Evolutionary conservation across 2,113 vertebrate species (phyloP).

Genomic region (Isurus oxyrinchus): DNA sequence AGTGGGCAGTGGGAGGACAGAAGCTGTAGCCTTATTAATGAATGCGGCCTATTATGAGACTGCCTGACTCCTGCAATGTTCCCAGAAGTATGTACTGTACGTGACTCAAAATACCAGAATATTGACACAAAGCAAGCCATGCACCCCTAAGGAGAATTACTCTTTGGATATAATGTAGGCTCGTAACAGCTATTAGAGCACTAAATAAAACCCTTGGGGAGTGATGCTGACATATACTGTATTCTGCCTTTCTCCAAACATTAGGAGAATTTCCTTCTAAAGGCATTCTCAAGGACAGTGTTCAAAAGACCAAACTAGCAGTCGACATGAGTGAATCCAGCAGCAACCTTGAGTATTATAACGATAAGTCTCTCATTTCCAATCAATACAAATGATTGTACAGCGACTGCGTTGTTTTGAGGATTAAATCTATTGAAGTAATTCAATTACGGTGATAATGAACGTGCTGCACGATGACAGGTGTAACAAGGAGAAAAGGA

Average conservation of each 20-base stretch:
- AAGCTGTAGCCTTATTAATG: slow-evolving; percentile 98
- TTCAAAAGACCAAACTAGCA: slow-evolving; percentile 91
- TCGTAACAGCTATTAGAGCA: slow-evolving; percentile 99
- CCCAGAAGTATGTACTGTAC: slow-evolving; percentile 97
- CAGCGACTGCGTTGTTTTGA: not conserved
- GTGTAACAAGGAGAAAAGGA: not conserved
- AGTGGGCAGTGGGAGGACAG: slow-evolving; percentile 90
- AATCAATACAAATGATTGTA: slow-evolving; percentile 75
- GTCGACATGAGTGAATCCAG: slow-evolving; percentile 82
- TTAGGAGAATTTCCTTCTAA: slow-evolving; percentile 95
- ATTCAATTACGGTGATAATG: not conserved
- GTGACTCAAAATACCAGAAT: slow-evolving; percentile 99
- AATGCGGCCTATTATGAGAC: slow-evolving; percentile 99
- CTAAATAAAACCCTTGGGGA: slow-evolving; percentile 94
- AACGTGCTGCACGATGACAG: not conserved
- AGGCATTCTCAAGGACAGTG: slow-evolving; percentile 98
- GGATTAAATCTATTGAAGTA: not conserved
- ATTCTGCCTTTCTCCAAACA: slow-evolving; percentile 97
- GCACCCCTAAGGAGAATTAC: slow-evolving; percentile 98
- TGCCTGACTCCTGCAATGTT: slow-evolving; percentile 91
- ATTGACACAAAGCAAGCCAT: slow-evolving; percentile 95
- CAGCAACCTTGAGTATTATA: slow-evolving; percentile 71
- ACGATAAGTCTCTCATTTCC: slow-evolving; percentile 68
- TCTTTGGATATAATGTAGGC: slow-evolving; percentile 99
- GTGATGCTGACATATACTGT: slow-evolving; percentile 89